phyloP scores from a whole-genome alignment of 2,797 vertebrate genomes.

The Phalloptychus januarius region DNA sequence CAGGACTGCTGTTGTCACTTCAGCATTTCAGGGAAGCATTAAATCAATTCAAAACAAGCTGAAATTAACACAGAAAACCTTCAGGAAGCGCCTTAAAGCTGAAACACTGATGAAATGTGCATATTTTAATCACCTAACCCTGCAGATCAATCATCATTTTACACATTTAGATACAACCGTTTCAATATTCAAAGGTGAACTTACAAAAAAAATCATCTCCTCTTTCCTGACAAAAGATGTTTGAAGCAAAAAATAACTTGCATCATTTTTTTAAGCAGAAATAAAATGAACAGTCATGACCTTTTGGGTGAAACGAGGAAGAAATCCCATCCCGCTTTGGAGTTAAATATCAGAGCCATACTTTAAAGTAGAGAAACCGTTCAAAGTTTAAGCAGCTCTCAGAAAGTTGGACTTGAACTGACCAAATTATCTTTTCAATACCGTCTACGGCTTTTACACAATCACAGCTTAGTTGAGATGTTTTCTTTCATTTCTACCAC shows the following conservation, averaged over 20 bases:
- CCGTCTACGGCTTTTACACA: neutral
- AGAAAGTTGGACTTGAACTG: neutral
- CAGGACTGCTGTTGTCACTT: neutral
- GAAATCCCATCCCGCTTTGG: neutral
- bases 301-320: neutral
- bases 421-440: neutral
- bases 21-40: neutral
- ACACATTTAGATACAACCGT: neutral
- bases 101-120: neutral
- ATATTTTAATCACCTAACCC: neutral
- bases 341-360: neutral
- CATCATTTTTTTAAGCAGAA: neutral
- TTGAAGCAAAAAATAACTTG: too few relatives aligned
- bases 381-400: neutral
- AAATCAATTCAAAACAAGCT: conserved; percentile 4
- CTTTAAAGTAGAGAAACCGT: neutral
- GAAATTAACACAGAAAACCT: neutral
- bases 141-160: neutral
- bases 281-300: neutral
- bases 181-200: too few relatives aligned
- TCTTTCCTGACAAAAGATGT: too few relatives aligned
- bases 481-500: neutral
- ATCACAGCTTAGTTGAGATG: neutral
- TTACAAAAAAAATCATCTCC: too few relatives aligned
- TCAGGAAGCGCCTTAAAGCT: neutral